Percentiles rank a stretch among this genome's conserved stretches.
These are phyloP conservation scores for Scaptomyza tumidula DNA, from an alignment of 2,888 invertebrate genomes.

Conservation along the genomic window DNA sequence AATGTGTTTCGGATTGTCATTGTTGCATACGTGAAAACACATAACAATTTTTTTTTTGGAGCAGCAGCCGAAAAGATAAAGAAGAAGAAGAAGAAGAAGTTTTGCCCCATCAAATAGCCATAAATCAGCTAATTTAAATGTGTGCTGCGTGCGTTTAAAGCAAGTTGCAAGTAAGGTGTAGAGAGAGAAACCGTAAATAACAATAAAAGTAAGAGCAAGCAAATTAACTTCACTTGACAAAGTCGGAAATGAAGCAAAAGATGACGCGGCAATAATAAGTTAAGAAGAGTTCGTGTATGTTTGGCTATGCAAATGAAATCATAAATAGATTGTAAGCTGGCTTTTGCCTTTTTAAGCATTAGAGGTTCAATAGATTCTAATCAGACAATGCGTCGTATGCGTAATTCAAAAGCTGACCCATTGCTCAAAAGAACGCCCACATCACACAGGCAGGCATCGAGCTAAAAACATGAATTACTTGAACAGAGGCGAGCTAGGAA, in stretches of 20 bases:
- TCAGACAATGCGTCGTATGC: slow-evolving; percentile 60
- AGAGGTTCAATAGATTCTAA: slow-evolving; percentile 48
- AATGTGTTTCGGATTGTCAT: slow-evolving; percentile 37
- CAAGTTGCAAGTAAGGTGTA: slow-evolving; percentile 54
- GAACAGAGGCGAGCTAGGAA: slow-evolving; percentile 66
- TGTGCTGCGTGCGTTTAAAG: slow-evolving; percentile 19
- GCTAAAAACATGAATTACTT: slow-evolving; percentile 45
- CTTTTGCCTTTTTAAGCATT: slow-evolving; percentile 25
- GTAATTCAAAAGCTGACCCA: slow-evolving; percentile 65
- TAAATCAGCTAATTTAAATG: slow-evolving; percentile 79
- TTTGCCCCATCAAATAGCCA: slow-evolving; percentile 72
- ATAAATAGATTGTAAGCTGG: slow-evolving; percentile 35
- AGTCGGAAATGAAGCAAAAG: slow-evolving; percentile 23
- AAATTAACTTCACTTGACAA: slow-evolving; percentile 25
- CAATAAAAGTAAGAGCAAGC: slow-evolving; percentile 39
- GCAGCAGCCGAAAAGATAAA: too few species aligned
- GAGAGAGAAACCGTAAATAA: slow-evolving; percentile 47
- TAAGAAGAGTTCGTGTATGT: slow-evolving; percentile 9
- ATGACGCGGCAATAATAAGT: slow-evolving; percentile 11
- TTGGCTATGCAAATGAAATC: slow-evolving; percentile 32
- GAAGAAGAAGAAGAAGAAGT: neutral
- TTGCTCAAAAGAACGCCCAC: slow-evolving; percentile 45
- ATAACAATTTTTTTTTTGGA: slow-evolving; percentile 32
- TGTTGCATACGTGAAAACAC: slow-evolving; percentile 38
- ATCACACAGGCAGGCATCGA: neutral